Evolutionary conservation across 1,140 invertebrate species (phyloP).

Genomic region (Littorina saxatilis): DNA sequence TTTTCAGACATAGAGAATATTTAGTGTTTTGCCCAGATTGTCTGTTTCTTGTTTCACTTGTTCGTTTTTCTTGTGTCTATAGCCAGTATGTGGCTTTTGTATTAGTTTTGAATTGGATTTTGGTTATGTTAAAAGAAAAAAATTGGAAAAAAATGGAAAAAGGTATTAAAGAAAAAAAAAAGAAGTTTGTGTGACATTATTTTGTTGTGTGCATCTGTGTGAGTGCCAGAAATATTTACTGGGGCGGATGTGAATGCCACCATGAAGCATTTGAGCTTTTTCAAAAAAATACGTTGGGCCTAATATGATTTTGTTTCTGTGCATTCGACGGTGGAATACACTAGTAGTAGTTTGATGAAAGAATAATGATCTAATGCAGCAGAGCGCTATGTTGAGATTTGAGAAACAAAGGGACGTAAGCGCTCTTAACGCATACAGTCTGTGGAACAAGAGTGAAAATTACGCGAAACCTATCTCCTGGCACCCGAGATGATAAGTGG

Average conservation of each 20-base stretch:
- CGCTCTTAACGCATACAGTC: no score
- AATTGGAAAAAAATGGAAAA: slow-evolving; percentile 25
- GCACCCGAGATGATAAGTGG: no score
- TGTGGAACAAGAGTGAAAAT: no score
- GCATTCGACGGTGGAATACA: background rate
- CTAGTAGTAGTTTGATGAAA: slow-evolving; percentile 2
- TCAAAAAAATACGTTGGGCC: no score
- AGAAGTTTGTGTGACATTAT: slow-evolving; percentile 11
- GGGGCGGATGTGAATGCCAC: background rate
- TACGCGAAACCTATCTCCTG: no score
- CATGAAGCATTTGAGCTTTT: background rate
- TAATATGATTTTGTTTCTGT: no score
- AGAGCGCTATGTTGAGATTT: no score
- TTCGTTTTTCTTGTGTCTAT: slow-evolving; percentile 38
- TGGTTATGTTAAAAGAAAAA: slow-evolving; percentile 37
- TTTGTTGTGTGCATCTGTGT: background rate
- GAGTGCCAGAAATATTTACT: background rate
- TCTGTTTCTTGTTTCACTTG: slow-evolving; percentile 21
- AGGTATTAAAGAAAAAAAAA: slow-evolving; percentile 32
- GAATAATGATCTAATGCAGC: no score
- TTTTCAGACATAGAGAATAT: slow-evolving; percentile 14
- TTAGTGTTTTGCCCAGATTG: background rate
- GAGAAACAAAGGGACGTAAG: no score
- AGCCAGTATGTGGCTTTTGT: slow-evolving; percentile 36
- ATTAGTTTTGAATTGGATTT: slow-evolving; percentile 36